A percentile compares a stretch with the other conserved stretches of the same genome.
These are phyloP conservation scores for Phymatocera aterrima DNA, from an alignment of 2,888 invertebrate genomes.

Conservation along the genomic window DNA sequence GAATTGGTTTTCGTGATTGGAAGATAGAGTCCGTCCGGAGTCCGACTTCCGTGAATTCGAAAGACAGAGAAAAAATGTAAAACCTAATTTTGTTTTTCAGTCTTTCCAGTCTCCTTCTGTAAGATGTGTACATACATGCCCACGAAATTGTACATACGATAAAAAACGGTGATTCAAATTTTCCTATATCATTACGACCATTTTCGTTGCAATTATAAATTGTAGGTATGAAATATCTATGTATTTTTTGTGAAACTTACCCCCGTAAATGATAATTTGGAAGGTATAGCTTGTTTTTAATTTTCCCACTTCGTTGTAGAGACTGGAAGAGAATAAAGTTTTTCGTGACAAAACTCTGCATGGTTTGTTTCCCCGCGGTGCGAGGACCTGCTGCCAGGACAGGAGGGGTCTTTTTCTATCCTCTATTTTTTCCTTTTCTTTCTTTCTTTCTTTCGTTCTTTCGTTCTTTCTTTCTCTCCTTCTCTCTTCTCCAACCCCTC, in stretches of 20 bases:
- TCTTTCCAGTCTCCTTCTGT: no score
- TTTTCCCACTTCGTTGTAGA: conserved; percentile 32
- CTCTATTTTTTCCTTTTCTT: neutral
- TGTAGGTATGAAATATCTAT: neutral
- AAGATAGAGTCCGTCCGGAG: neutral
- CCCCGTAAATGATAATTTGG: conserved; percentile 42
- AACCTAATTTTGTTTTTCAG: no score
- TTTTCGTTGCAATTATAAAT: neutral
- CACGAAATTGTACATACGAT: no score
- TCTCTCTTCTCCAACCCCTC: neutral
- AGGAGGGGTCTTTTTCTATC: neutral
- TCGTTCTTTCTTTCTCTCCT: neutral
- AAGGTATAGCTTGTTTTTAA: conserved; percentile 39
- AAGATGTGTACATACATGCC: no score
- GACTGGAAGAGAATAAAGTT: conserved; percentile 30
- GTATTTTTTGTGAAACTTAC: neutral
- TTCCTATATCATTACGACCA: no score
- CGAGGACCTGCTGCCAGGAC: conserved; percentile 3
- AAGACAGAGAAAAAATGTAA: no score
- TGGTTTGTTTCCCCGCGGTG: neutral
- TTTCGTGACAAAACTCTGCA: neutral
- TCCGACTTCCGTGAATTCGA: no score
- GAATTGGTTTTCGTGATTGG: conserved; percentile 3
- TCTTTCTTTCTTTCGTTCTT: neutral
- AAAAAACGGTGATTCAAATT: no score